A percentile compares a stretch with the other conserved stretches of the same genome.
Evolutionary conservation across 2,888 invertebrate species (phyloP).

Genomic region (Rhaphigaster nebulosa): DNA sequence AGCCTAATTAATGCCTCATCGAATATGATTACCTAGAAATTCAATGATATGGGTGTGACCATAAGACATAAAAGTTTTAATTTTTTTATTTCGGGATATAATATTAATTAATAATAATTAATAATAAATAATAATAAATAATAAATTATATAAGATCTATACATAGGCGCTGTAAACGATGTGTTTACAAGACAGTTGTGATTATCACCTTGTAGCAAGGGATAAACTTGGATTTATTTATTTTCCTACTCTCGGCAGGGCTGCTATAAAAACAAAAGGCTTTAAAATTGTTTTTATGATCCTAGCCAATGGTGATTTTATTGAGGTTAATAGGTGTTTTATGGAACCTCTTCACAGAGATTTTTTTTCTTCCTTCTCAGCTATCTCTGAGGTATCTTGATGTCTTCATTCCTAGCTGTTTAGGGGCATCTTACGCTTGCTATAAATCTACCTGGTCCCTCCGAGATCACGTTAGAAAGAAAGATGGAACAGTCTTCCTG

Average conservation of each 20-base stretch:
- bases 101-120: too few relatives aligned
- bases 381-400: slow-evolving; percentile 26
- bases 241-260: not conserved
- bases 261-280: slow-evolving; percentile 34
- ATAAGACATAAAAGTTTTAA: too few relatives aligned
- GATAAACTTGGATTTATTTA: slow-evolving; percentile 20
- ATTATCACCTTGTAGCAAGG: not conserved
- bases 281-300: slow-evolving; percentile 40
- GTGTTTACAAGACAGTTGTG: not conserved
- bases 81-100: too few relatives aligned
- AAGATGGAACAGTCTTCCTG: not conserved
- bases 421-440: not conserved
- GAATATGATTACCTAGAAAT: too few relatives aligned
- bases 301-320: slow-evolving; percentile 32
- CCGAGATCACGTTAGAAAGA: not conserved
- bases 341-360: slow-evolving; percentile 7
- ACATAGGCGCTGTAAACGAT: not conserved
- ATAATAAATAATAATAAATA: too few relatives aligned
- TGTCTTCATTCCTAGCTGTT: slow-evolving; percentile 19
- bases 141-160: too few relatives aligned
- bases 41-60: too few relatives aligned
- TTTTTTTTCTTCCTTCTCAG: not conserved
- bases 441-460: not conserved
- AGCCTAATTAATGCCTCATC: too few relatives aligned
- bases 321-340: slow-evolving; percentile 47